Conservation (phyloP, 2,888 invertebrate genomes). For the Halictus ligatus region DNA sequence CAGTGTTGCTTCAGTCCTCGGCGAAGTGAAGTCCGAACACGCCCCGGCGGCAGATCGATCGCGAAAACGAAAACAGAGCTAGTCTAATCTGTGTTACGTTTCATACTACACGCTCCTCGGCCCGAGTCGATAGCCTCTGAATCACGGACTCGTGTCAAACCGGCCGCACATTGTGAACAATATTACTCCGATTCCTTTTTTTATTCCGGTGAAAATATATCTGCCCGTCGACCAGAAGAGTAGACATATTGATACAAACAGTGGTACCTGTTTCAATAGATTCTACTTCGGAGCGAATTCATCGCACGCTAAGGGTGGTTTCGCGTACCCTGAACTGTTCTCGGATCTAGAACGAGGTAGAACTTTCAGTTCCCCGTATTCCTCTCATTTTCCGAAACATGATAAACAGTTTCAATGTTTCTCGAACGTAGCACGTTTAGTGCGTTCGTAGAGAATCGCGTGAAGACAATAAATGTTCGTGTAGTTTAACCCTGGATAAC, state of each 20-base stretch:
- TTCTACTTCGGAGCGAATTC: background rate
- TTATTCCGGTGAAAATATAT: background rate
- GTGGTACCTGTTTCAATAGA: background rate
- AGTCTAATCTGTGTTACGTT: constrained; percentile 3
- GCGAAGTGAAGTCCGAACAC: constrained; percentile 48
- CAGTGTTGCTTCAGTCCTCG: constrained; percentile 64
- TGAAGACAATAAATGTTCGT: background rate
- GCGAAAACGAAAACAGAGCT: background rate
- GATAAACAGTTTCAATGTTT: background rate
- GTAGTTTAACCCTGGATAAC: background rate
- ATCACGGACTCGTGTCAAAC: background rate
- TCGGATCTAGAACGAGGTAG: background rate
- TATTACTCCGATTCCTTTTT: too few relatives aligned
- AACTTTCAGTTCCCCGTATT: background rate
- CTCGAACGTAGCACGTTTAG: too few relatives aligned
- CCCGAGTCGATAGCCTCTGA: background rate
- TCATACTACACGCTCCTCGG: background rate
- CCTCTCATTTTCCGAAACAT: background rate
- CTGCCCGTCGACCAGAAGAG: background rate
- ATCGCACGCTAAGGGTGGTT: background rate
- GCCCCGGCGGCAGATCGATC: constrained; percentile 10
- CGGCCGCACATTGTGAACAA: background rate
- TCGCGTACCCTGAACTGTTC: background rate
- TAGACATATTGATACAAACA: background rate
- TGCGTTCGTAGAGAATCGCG: background rate